These are phyloP conservation scores for Riparia riparia DNA, from an alignment of 2,113 vertebrate genomes.

Conservation along the genomic window DNA sequence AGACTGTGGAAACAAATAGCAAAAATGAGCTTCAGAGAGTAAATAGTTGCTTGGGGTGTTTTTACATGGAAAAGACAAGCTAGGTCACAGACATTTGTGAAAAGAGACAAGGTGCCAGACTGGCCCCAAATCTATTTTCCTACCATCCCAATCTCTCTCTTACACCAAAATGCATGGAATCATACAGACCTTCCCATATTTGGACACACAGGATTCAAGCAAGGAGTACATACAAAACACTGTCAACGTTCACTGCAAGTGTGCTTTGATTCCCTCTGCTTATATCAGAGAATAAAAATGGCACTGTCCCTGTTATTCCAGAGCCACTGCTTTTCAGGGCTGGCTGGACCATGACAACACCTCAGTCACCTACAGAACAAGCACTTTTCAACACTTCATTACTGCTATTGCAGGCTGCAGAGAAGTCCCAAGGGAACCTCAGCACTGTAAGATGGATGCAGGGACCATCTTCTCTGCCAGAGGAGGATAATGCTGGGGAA, in stretches of 20 bases:
- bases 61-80: neutral
- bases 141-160: neutral
- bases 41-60: neutral
- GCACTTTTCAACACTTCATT: neutral
- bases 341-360: neutral
- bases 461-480: neutral
- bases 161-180: neutral
- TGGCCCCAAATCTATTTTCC: neutral
- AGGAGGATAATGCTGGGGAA: neutral
- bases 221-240: neutral
- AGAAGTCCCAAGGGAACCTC: neutral
- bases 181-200: neutral
- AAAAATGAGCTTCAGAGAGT: constrained; percentile 6
- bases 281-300: neutral
- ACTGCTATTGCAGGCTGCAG: neutral
- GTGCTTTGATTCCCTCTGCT: neutral
- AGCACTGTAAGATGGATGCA: neutral
- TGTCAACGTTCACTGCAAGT: neutral
- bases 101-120: neutral
- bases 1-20: constrained; percentile 13
- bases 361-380: neutral
- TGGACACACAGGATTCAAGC: neutral
- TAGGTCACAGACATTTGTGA: neutral
- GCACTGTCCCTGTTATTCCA: neutral
- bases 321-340: neutral